Evolutionary conservation across 2,888 invertebrate species (phyloP), one percentile per base, ranked within the genome.

Genomic region (Euproctis similis): DNA sequence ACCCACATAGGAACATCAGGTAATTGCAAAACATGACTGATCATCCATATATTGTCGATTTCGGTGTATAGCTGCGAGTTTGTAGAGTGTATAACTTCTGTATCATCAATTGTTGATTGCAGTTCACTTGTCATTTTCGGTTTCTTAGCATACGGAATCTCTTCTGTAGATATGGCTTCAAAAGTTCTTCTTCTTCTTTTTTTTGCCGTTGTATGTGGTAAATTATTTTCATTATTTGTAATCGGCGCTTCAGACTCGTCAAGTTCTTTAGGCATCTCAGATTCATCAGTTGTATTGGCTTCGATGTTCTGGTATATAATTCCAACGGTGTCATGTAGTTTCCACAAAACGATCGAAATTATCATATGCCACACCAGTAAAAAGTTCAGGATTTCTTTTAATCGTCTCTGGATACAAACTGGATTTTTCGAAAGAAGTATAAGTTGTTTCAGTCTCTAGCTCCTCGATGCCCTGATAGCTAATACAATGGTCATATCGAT

Each of bases 181-280:
- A 32, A 24, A 11, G 27, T 34, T 35, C 34, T 34, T 30, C 30
- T 8, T 28, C 31, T 27, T 14, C 24, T 31, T 20, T 26, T 28
- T n/a, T 12, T 22, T 17, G 4, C 17, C 17, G 17, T 17, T 8
- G n/a, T 24, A 13, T n/a, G 24, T 24, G 24, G 24, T 24, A 14
- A 13, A 19, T 19, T 19, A 8, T 19, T 8, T 19, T 8, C 8
- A 19, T 19, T 19, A 19, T 8, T 19, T 13, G 13, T 13, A 24
- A 24, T 9, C 8, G 13, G 24, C 5, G 24, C 13, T 8, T 24
- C 24, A 8, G 24, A 12, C 11, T 22, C 22, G 23, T 23, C 17
- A 8, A 14, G 8, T 7, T 26, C 11, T 11, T 26, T 7, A 8
- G 7, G 16, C n/a, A 17, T 11, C 8, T 19, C 19, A 19, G 3